phyloP scores from a whole-genome alignment of 2,113 vertebrate species.

The Hydrolagus affinis region DNA sequence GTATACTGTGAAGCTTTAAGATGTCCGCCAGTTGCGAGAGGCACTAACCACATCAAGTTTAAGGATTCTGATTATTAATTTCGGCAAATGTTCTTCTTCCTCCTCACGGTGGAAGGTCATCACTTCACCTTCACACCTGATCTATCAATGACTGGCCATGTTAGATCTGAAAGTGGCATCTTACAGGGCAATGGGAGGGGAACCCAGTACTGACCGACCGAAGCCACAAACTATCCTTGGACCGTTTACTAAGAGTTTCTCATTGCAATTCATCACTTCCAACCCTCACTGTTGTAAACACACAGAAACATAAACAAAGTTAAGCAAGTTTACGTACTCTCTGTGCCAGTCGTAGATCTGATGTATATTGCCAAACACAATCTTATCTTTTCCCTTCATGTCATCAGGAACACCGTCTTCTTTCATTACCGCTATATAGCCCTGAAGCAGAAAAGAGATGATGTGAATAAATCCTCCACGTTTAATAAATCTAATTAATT shows the following conservation, averaged over 20 bases:
- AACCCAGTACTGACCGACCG: not conserved
- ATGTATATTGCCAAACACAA: constrained; percentile 95
- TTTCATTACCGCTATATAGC: constrained; percentile 93
- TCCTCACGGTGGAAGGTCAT: too few species aligned
- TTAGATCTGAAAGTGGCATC: not conserved
- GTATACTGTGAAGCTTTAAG: too few species aligned
- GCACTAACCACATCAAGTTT: too few species aligned
- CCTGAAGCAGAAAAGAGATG: constrained; percentile 51
- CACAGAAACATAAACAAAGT: constrained; percentile 8
- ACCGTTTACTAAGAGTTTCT: not conserved
- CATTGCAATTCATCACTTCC: not conserved
- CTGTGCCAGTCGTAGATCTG: constrained; percentile 98
- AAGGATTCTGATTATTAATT: too few species aligned
- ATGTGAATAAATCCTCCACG: not conserved
- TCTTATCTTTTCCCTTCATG: constrained; percentile 98
- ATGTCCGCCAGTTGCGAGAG: too few species aligned
- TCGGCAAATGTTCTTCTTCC: too few species aligned
- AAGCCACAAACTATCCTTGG: not conserved
- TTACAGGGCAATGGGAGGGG: not conserved
- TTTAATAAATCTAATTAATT: not conserved
- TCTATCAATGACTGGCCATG: not conserved
- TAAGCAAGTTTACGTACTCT: constrained; percentile 67
- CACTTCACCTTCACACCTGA: not conserved
- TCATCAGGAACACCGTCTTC: constrained; percentile 93
- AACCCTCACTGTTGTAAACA: not conserved